Base-by-base conservation (phyloP, 2,888 invertebrate genomes). In the Eubasilissa splendida region DNA sequence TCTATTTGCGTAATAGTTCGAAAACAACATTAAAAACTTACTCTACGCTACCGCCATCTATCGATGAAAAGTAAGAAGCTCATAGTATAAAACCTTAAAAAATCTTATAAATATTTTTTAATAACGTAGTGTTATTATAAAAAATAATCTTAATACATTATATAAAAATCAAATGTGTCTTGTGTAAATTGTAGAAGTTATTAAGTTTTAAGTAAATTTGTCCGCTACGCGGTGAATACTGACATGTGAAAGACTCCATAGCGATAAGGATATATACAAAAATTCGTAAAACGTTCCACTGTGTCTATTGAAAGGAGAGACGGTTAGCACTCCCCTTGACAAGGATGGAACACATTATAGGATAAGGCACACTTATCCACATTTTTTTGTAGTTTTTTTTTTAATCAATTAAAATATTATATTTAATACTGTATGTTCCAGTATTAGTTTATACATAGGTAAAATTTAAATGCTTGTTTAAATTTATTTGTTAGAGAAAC, bases 241-340 rank as follows among this genome's bases (percentile, higher is more conserved):
- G 33, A 33, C 70, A 70, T 22, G 63, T 12, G 74, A 65, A 79
- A 56, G 9, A 0, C 3, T 71, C 1, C 2, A 31, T 0, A 8
- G 4, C 3, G 53, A 31, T 73, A 9, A 7, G 11, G n/a, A 53
- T 80, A 80, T 83, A 83, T 83, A 81, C 79, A 75, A 76, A 10
- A 68, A 42, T 11, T 22, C 22, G 12, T 31, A 7, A 12, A 10
- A 0, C 0, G 11, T 0, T 0, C 0, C 0, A 0, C 12, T 82
- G 97, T 97, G 97, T 97, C 94, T 95, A 96, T 96, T 96, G 95
- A 96, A 97, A 97, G 97, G 97, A 97, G 97, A 97, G 97, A 95
- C 91, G 94, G 95, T 95, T 95, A 95, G 95, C 95, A 95, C 95
- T 95, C 95, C 95, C 95, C 97, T 97, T 94, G 97, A 96, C 96